Conservation (phyloP, 2,113 vertebrate species). For the Microcebus jonahi region DNA sequence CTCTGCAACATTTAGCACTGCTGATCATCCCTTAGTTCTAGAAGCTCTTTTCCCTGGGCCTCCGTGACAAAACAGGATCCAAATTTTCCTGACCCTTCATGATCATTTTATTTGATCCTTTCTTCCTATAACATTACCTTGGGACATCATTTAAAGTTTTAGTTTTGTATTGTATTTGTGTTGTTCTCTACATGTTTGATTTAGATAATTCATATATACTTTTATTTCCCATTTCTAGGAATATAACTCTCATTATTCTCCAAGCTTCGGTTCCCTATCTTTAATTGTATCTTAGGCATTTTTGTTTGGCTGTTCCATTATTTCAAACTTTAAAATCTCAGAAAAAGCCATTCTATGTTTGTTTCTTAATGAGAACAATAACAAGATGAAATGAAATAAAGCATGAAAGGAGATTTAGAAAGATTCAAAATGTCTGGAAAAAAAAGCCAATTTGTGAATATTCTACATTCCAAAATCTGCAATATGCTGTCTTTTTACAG, state of each 20-base stretch:
- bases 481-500: no score
- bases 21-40: neutral
- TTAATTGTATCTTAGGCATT: neutral
- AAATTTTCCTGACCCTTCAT: neutral
- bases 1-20: neutral
- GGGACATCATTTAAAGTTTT: neutral
- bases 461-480: neutral
- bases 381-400: neutral
- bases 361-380: neutral
- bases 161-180: neutral
- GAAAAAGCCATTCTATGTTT: neutral
- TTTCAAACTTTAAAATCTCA: slow-evolving; percentile 14
- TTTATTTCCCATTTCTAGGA: neutral
- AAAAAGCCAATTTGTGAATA: neutral
- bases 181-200: neutral
- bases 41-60: neutral
- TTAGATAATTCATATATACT: neutral
- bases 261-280: neutral
- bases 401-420: neutral
- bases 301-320: neutral
- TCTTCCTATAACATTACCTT: neutral
- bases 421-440: neutral
- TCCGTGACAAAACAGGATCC: neutral
- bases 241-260: neutral
- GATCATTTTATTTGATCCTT: neutral